Evolutionary conservation across 1,140 invertebrate genomes (phyloP).

Genomic region (Sarcophaga peregrina): DNA sequence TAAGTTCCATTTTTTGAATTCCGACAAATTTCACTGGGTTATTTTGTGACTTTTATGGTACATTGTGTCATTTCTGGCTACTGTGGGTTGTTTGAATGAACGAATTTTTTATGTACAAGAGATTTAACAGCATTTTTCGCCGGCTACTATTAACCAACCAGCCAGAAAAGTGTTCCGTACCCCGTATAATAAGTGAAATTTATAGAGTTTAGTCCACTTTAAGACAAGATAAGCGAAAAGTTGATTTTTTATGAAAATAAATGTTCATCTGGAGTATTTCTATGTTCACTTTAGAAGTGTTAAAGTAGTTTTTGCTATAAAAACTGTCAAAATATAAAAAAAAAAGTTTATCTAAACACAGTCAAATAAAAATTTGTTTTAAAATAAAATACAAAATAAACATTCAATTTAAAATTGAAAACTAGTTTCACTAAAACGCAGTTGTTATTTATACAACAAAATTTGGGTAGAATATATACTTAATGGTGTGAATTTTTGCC

Average conservation of each 20-base stretch:
- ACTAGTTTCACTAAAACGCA: too few relatives aligned
- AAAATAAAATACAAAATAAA: neutral
- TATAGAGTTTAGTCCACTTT: neutral
- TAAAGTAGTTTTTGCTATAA: too few relatives aligned
- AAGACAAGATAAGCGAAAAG: neutral
- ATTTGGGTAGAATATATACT: too few relatives aligned
- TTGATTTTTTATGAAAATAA: neutral
- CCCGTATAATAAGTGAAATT: constrained; percentile 14
- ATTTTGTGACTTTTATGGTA: neutral
- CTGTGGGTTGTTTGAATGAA: neutral
- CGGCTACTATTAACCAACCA: neutral
- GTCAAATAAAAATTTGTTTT: neutral
- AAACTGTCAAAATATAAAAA: too few relatives aligned
- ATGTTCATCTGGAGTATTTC: too few relatives aligned
- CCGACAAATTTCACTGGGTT: neutral
- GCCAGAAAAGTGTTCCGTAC: constrained; percentile 5
- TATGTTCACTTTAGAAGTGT: too few relatives aligned
- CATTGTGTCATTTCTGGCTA: neutral
- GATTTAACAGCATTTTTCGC: neutral
- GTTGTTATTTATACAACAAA: too few relatives aligned
- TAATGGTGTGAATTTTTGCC: too few relatives aligned
- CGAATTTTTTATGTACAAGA: neutral
- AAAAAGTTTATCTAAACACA: too few relatives aligned
- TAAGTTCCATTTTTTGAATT: neutral
- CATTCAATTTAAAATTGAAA: too few relatives aligned